Percentiles rank a stretch among this genome's conserved stretches.
These are phyloP conservation scores for Tryphoninae sp. DNA, from an alignment of 2,888 invertebrate genomes.

Conservation along the genomic window DNA sequence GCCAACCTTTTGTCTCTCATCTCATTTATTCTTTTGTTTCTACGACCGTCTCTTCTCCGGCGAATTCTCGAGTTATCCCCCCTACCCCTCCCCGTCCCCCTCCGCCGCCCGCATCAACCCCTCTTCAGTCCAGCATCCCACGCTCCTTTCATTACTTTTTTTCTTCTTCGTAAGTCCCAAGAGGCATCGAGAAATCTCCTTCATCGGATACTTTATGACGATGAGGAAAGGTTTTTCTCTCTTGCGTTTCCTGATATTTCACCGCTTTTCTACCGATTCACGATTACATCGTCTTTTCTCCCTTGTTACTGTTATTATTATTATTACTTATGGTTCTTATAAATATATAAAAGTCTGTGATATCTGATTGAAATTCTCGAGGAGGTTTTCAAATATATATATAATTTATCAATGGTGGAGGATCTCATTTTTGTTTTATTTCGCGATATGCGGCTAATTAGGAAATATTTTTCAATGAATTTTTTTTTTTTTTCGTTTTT, in stretches of 20 bases:
- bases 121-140: not conserved
- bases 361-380: conserved; percentile 32
- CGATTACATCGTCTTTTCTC: conserved; percentile 19
- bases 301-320: not conserved
- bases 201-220: conserved; percentile 43
- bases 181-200: conserved; percentile 53
- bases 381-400: not conserved
- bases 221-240: conserved; percentile 20
- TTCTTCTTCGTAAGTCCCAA: conserved; percentile 8
- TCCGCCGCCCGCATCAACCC: no score
- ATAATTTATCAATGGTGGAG: not conserved
- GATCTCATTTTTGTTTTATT: not conserved
- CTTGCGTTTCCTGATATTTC: conserved; percentile 22
- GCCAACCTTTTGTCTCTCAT: conserved; percentile 56
- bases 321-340: not conserved
- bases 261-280: conserved; percentile 15
- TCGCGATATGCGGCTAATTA: not conserved
- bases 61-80: conserved; percentile 44
- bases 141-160: conserved; percentile 2
- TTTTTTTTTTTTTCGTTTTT: no score
- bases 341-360: not conserved
- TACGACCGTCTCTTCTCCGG: conserved; percentile 15
- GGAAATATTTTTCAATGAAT: no score
- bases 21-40: conserved; percentile 60
- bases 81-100: no score